Conservation (phyloP, 2,888 invertebrate genomes). For the Eupelmus urozonus region DNA sequence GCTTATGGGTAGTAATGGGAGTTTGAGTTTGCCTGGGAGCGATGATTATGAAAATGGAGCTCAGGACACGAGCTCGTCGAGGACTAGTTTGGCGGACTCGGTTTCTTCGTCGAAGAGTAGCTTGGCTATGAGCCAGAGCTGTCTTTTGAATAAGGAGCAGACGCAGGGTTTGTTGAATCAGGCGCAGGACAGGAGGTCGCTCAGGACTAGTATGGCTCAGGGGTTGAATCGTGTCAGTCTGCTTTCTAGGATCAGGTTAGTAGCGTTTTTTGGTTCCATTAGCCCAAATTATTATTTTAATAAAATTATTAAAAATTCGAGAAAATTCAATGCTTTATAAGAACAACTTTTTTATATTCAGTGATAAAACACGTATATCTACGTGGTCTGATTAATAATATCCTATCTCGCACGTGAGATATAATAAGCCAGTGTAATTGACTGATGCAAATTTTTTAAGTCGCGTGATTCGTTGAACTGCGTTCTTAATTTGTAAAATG, state of each 20-base stretch:
- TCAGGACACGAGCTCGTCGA: slow-evolving; percentile 69
- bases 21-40: slow-evolving; percentile 70
- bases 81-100: slow-evolving; percentile 61
- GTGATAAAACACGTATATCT: too few relatives aligned
- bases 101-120: slow-evolving; percentile 70
- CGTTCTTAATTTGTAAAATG: too few relatives aligned
- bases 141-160: slow-evolving; percentile 74
- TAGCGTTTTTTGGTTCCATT: too few relatives aligned
- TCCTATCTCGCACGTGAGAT: too few relatives aligned
- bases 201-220: slow-evolving; percentile 71
- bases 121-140: slow-evolving; percentile 72
- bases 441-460: too few relatives aligned
- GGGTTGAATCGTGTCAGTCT: slow-evolving; percentile 68
- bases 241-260: slow-evolving; percentile 73
- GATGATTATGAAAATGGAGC: slow-evolving; percentile 65
- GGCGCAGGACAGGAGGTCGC: slow-evolving; percentile 72
- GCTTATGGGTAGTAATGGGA: slow-evolving; percentile 69
- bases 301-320: neutral
- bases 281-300: too few relatives aligned
- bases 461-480: too few relatives aligned
- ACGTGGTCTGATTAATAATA: too few relatives aligned
- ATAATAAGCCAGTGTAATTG: too few relatives aligned
- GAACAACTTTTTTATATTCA: too few relatives aligned
- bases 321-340: neutral
- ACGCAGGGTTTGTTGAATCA: slow-evolving; percentile 73